Percentiles rank a stretch among this genome's conserved stretches.
These are phyloP conservation scores for Tupiocoris notatus DNA, from an alignment of 2,888 invertebrate species.

Conservation along the genomic window DNA sequence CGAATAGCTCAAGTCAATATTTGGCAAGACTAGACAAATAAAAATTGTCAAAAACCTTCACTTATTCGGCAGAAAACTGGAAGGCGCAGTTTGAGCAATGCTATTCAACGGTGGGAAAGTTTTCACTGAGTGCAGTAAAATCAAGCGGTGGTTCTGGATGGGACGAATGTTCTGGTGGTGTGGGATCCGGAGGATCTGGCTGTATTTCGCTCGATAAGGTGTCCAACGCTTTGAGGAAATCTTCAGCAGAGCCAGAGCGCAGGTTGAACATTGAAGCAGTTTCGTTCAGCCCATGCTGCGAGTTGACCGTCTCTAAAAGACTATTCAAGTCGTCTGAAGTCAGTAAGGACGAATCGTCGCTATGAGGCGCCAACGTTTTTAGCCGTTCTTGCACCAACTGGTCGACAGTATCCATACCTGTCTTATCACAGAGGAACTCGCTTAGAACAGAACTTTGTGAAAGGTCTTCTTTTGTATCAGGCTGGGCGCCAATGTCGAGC, in stretches of 20 bases:
- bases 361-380: slow-evolving; percentile 38
- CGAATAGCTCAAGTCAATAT: no score
- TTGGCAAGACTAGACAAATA: no score
- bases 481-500: background rate
- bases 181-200: background rate
- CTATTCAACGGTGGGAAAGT: slow-evolving; percentile 11
- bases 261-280: slow-evolving; percentile 37
- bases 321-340: slow-evolving; percentile 42
- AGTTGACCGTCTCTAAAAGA: slow-evolving; percentile 15
- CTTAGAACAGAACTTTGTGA: slow-evolving; percentile 38
- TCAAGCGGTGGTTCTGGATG: slow-evolving; percentile 1
- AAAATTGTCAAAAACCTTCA: no score
- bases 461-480: slow-evolving; percentile 24
- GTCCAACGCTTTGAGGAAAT: slow-evolving; percentile 48
- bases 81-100: no score
- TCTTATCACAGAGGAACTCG: slow-evolving; percentile 41
- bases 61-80: no score
- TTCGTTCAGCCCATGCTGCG: slow-evolving; percentile 15
- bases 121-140: slow-evolving; percentile 13
- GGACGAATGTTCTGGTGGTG: background rate
- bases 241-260: slow-evolving; percentile 47
- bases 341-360: slow-evolving; percentile 15
- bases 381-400: slow-evolving; percentile 47
- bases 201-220: slow-evolving; percentile 37
- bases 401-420: slow-evolving; percentile 47